Evolutionary conservation across 1,140 invertebrate species (phyloP), one percentile per base, ranked within the genome.

Genomic region (Drosophila yakuba): DNA sequence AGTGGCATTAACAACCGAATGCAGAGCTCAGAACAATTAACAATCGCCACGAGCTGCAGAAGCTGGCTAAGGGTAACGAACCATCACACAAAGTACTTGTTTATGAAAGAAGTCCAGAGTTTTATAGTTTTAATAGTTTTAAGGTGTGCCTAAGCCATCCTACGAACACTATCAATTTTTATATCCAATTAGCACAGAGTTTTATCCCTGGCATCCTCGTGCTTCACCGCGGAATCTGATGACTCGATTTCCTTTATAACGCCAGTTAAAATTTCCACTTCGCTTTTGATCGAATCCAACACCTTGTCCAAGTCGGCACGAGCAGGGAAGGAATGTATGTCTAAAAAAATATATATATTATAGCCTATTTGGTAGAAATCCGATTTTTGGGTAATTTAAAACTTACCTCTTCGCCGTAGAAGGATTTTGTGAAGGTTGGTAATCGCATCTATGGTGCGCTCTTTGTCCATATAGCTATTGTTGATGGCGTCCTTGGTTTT

Each of bases 1-100:
- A 86, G 79, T 83, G 75, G 79, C 76, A 88, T 79, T 74, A 86
- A 83, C 84, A 82, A 88, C 66, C 61, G 78, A 82, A 56, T 80
- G 72, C 80, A 73, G 38, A 68, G 66, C 45, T 28, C 28, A 48
- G 73, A 51, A 67, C 77, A 43, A 88, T 86, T 89, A 82, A 86
- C 86, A 81, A 74, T 48, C 45, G 63, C 60, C 57, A 63, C 66
- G 44, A 51, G 39, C 15, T 57, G 28, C 32, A 57, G 32, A 25
- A 25, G 52, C 17, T 41, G 64, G 8, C 28, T 7, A 28, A 28
- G 28, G 6, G 28, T 5, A 28, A 7, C 28, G 28, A 28, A 28
- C 28, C 28, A 28, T 28, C 28, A 28, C 28, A 28, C 28, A 28
- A 28, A 1, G 28, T 7, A 28, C 28, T 28, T 6, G 6, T 28